Base-by-base conservation (phyloP, 37 sponge, comb jelly and placozoan species). In the Beroe ovata region DNA sequence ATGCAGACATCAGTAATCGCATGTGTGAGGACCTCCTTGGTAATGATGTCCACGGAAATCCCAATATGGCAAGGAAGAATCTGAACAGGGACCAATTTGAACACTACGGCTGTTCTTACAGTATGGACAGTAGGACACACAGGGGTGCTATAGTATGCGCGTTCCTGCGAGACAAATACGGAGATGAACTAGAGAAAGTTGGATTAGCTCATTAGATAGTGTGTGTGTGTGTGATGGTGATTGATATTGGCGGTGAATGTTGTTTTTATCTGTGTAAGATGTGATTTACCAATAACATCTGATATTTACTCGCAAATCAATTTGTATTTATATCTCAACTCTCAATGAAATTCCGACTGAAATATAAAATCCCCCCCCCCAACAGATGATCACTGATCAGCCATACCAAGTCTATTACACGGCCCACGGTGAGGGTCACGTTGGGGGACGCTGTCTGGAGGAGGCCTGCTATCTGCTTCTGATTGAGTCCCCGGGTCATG, bases 361-460 rank as follows among this genome's bases (percentile, higher is more conserved):
- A n/a, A n/a, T n/a, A n/a, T n/a, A n/a, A n/a, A n/a, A n/a, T n/a
- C n/a, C n/a, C n/a, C n/a, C n/a, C n/a, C n/a, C n/a, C n/a, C n/a
- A n/a, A n/a, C n/a, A n/a, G n/a, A n/a, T n/a, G n/a, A n/a, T n/a
- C 63, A 20, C 63, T 61, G 3, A 25, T 25, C 63, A 6, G 21
- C 8, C 63, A 22, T 20, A 61, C 63, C 63, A 61, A 61, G 26
- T 61, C 26, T 26, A 29, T 25, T 8, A 25, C 26, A 4, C 71
- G 35, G 4, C 71, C 71, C 20, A 69, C 20, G 38, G 25, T 29
- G 8, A 69, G 71, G 18, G 71, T 35, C 4, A 69, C 71, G 38
- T 69, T 69, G 36, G 71, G 71, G 32, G 71, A 69, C 1, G 71
- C 71, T 25, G 20, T 25, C 38, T 69, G 71, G 14, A 69, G 38